Conservation (phyloP, 2,797 vertebrate species). For the Megaceryle alcyon region DNA sequence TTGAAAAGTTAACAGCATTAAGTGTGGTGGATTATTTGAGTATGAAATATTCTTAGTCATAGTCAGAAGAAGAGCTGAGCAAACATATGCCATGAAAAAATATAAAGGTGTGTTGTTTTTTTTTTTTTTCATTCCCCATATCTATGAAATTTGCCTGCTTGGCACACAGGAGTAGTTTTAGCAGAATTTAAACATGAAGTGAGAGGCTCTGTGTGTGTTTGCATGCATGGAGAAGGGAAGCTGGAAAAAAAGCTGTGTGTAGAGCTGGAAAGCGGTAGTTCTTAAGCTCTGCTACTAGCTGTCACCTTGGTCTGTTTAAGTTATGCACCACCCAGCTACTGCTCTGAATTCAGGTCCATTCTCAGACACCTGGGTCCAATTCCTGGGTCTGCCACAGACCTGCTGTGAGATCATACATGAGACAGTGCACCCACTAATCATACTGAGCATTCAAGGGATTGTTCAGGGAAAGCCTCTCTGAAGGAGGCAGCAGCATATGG, state of each 20-base stretch:
- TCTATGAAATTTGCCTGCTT: background rate
- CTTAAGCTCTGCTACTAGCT: background rate
- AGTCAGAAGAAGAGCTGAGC: slow-evolving; percentile 46
- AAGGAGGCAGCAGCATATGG: background rate
- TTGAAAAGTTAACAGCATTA: slow-evolving; percentile 70
- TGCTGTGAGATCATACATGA: background rate
- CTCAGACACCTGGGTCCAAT: background rate
- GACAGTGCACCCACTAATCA: background rate
- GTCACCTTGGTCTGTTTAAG: background rate
- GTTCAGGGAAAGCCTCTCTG: background rate
- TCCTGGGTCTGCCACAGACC: background rate
- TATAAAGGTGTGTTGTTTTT: background rate
- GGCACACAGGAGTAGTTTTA: background rate
- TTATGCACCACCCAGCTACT: background rate
- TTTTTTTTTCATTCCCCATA: background rate
- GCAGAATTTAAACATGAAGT: background rate
- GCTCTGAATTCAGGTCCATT: background rate
- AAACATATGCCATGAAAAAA: slow-evolving; percentile 36
- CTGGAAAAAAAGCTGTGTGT: background rate
- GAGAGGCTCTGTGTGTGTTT: background rate
- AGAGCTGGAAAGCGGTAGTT: background rate
- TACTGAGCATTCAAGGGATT: background rate
- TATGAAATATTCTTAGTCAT: slow-evolving; percentile 69
- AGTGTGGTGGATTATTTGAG: slow-evolving; percentile 59
- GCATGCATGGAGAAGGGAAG: background rate